Percentiles rank a stretch among this genome's conserved stretches.
phyloP scores from a whole-genome alignment of 2,888 invertebrate genomes.

The Eupithecia vulgata region DNA sequence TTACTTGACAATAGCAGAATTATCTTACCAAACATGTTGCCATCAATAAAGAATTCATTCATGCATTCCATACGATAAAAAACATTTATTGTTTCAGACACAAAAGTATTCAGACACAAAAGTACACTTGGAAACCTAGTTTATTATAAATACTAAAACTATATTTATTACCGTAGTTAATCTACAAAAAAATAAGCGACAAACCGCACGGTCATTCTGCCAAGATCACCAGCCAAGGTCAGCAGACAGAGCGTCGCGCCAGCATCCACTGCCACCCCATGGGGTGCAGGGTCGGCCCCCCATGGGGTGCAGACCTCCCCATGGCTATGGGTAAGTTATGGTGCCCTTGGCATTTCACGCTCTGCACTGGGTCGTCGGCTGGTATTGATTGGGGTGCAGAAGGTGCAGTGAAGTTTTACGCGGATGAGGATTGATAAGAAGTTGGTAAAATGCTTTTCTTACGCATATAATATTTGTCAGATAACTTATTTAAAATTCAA shows the following conservation, averaged over 20 bases:
- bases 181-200: neutral
- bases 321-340: slow-evolving; percentile 25
- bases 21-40: too few relatives aligned
- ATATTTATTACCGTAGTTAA: neutral
- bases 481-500: too few relatives aligned
- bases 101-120: too few relatives aligned
- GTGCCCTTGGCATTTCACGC: slow-evolving; percentile 59
- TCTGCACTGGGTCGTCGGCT: slow-evolving; percentile 55
- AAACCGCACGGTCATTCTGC: slow-evolving; percentile 14
- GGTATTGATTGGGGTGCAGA: slow-evolving; percentile 51
- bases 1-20: too few relatives aligned
- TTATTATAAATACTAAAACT: neutral
- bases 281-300: neutral
- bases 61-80: too few relatives aligned
- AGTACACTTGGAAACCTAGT: too few relatives aligned
- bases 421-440: neutral
- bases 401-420: neutral
- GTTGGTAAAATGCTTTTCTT: neutral
- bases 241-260: slow-evolving; percentile 33
- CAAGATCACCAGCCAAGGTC: slow-evolving; percentile 31
- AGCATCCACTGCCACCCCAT: slow-evolving; percentile 20
- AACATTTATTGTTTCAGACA: too few relatives aligned
- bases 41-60: too few relatives aligned
- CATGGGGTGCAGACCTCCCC: slow-evolving; percentile 13
- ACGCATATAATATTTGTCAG: too few relatives aligned